A percentile compares a stretch with the other conserved stretches of the same genome.
These are phyloP conservation scores for Pristionchus mayeri DNA, from an alignment of 2,888 invertebrate genomes.

Conservation along the genomic window DNA sequence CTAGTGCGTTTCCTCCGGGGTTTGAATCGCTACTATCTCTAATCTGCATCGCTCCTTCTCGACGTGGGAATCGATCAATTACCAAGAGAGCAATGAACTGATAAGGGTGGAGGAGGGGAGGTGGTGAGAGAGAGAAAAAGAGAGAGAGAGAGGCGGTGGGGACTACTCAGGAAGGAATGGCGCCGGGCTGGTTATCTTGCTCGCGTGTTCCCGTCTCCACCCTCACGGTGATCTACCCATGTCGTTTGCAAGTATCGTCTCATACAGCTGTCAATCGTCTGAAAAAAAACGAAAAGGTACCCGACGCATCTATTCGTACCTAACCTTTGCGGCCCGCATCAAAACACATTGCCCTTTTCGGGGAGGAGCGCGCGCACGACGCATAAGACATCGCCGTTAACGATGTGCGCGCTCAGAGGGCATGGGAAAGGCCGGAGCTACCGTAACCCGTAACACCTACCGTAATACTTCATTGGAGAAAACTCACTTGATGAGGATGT, in stretches of 20 bases:
- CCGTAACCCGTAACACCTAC: neutral
- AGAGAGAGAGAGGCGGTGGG: neutral
- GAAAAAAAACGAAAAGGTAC: neutral
- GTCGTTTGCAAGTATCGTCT: too few species aligned
- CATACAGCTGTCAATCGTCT: too few species aligned
- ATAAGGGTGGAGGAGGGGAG: neutral
- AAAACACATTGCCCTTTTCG: neutral
- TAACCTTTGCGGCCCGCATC: neutral
- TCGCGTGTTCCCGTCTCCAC: neutral
- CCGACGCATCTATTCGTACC: neutral
- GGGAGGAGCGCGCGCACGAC: neutral
- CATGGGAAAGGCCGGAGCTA: conserved; percentile 9
- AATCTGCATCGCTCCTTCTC: neutral
- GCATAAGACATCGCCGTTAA: neutral
- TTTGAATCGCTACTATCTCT: neutral
- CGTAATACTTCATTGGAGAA: neutral
- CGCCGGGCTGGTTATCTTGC: conserved; percentile 20
- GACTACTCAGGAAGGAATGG: neutral
- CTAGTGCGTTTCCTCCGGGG: neutral
- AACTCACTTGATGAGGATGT: conserved; percentile 28
- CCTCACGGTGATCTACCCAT: too few species aligned
- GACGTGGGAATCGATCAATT: conserved; percentile 39
- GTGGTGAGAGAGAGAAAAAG: neutral
- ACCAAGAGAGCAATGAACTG: neutral
- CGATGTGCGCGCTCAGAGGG: neutral